Base-by-base conservation (phyloP, 2,113 vertebrate genomes). In the Picathartes gymnocephalus region DNA sequence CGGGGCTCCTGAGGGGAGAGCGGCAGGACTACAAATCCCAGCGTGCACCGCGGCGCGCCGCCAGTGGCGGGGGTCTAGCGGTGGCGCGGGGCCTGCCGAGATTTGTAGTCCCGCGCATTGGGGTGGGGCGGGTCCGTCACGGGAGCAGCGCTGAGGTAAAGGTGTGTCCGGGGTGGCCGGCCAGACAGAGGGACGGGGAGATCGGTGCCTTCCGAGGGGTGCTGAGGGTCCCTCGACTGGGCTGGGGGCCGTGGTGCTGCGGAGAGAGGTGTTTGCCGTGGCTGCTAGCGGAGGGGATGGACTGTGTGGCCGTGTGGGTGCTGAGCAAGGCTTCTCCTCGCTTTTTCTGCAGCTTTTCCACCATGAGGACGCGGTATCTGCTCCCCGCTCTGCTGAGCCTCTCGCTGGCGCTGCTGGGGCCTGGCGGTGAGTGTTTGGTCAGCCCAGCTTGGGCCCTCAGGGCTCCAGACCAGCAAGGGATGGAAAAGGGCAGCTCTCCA, bases 401-500 rank as follows among this genome's bases (percentile, higher is more conserved):
- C 40, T 89, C 4, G 1, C 56, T 80, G 14, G 54, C 19, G 27
- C 58, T 93, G 25, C 64, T 83, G 35, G 21, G 79, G 42, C 76
- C 47, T 58, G 54, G 77, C 4, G 91, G 94, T 97, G 83, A 97
- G 95, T 97, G 54, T 79, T 60, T 2, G 24, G 37, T 19, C 11
- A 17, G 57, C 50, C 9, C 64, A 19, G 58, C 15, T 28, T 8
- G 24, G 76, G 45, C 66, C 11, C 21, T 0, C 16, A 11, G 53
- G 28, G 65, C 22, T 70, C 23, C 50, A 9, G 15, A 21, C 1
- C 15, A 22, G 51, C 12, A 2, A 17, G 60, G 33, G 56, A 42
- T 27, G 58, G 50, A n/a, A 25, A 48, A 33, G 72, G 13, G 14
- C 53, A 13, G 79, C 45, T 25, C 33, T 60, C 12, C 22, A 3